A percentile compares a stretch with the other conserved stretches of the same genome.
phyloP scores from a whole-genome alignment of 2,888 invertebrate genomes.

The Morpho helenor region DNA sequence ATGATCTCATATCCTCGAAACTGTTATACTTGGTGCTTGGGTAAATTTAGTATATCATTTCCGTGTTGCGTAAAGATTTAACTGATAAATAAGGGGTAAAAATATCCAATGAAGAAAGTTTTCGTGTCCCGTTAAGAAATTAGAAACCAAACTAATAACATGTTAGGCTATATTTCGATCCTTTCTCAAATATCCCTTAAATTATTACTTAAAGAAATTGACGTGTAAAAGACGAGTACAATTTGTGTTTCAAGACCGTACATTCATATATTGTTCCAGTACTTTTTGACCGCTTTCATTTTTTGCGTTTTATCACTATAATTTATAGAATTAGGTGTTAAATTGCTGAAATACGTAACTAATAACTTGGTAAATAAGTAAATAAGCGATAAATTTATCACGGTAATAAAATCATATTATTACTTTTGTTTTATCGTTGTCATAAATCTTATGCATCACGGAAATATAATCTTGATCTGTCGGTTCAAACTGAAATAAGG shows the following conservation, averaged over 20 bases:
- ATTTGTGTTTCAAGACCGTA: no score
- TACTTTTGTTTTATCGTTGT: neutral
- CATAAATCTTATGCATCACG: neutral
- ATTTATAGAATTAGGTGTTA: no score
- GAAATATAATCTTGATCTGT: neutral
- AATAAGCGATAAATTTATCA: no score
- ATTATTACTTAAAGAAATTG: no score
- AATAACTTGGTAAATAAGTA: no score
- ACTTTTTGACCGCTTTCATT: neutral
- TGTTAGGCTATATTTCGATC: no score
- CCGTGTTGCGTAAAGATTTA: conserved; percentile 1
- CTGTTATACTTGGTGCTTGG: conserved; percentile 54
- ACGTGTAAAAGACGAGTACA: no score
- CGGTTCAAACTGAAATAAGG: no score
- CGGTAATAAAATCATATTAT: no score
- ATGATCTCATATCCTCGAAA: conserved; percentile 55
- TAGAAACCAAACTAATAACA: neutral
- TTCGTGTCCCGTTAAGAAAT: neutral
- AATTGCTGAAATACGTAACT: no score
- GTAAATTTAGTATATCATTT: conserved; percentile 39
- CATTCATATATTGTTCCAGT: no score
- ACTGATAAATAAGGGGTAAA: neutral
- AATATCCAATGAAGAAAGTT: neutral
- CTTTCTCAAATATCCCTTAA: no score
- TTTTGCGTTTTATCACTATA: neutral